Base-by-base conservation (phyloP, 2,888 invertebrate genomes). In the Celastrina argiolus region DNA sequence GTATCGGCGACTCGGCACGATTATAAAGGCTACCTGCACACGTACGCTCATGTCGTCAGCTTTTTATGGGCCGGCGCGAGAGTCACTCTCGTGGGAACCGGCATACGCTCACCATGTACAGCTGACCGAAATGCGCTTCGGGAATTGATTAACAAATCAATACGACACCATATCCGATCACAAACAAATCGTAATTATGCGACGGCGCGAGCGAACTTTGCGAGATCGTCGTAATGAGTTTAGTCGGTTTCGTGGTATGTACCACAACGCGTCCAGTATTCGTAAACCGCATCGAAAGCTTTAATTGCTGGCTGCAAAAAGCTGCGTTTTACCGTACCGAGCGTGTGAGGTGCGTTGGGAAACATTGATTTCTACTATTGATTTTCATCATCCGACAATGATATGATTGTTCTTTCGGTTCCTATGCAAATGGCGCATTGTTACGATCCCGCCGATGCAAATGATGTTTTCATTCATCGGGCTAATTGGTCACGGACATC, bases 61-160 rank as follows among this genome's bases (percentile, higher is more conserved):
- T 90, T 90, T 88, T 91, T 88, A 90, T 90, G 87, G 87, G 78
- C 83, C 76, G 84, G 74, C 80, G 82, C 85, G 82, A 83, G 82
- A 85, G 85, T 88, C 85, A 86, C 84, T 84, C 88, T 79, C 89
- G 91, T 91, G 88, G 87, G 91, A 91, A 92, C 88, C 85, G 80
- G 87, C 91, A 87, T 88, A 85, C 81, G 87, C 91, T 88, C 88
- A 87, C 83, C 81, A 80, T 81, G 83, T 81, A 85, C 90, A 88
- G 89, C 90, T 90, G 90, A 88, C 90, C 90, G 86, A 91, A 92
- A 89, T 90, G 88, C 90, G 91, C 83, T 88, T 88, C 86, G 87
- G 84, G 89, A 88, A 84, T 77, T 85, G 87, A 89, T 88, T 86
- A 85, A 89, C 88, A 86, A 90, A 91, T 91, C 91, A 85, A 90